phyloP scores from a whole-genome alignment of 1,140 invertebrate genomes.

The Drosophila tani region DNA sequence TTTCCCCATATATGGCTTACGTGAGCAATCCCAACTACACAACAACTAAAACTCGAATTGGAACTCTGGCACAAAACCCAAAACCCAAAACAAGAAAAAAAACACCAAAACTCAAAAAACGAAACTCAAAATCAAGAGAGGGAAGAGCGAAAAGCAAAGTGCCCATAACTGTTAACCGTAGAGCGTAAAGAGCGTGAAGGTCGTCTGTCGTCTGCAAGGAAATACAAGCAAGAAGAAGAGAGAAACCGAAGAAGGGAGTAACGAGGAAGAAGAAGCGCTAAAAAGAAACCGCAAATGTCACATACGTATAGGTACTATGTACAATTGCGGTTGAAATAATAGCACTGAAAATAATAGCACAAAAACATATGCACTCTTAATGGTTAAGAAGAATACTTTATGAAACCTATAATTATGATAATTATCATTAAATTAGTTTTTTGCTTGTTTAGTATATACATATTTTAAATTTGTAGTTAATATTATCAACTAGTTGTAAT shows the following conservation, averaged over 20 bases:
- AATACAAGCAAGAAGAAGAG: slow-evolving; percentile 26
- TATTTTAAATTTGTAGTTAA: too few species aligned
- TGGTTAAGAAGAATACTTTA: too few species aligned
- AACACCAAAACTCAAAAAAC: neutral
- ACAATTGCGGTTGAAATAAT: neutral
- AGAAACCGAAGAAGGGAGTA: slow-evolving; percentile 20
- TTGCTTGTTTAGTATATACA: too few species aligned
- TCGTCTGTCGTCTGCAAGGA: slow-evolving; percentile 66
- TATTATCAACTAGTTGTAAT: too few species aligned
- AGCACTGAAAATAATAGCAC: neutral
- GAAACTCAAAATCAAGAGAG: slow-evolving; percentile 16
- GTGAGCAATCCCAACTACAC: slow-evolving; percentile 46
- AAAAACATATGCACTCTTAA: neutral
- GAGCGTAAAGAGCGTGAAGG: slow-evolving; percentile 72
- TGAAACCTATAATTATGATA: too few species aligned
- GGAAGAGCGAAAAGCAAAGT: slow-evolving; percentile 39
- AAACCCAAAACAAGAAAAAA: neutral
- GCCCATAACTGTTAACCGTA: slow-evolving; percentile 69
- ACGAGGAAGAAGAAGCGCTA: slow-evolving; percentile 13
- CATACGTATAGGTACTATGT: slow-evolving; percentile 1
- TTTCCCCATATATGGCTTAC: slow-evolving; percentile 51
- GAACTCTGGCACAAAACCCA: slow-evolving; percentile 5
- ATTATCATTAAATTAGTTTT: too few species aligned
- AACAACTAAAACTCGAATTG: slow-evolving; percentile 12
- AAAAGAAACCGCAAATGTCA: slow-evolving; percentile 48